Evolutionary conservation across 2,888 invertebrate genomes (phyloP), one percentile per base, ranked within the genome.

Genomic region (Phalangium opilio): DNA sequence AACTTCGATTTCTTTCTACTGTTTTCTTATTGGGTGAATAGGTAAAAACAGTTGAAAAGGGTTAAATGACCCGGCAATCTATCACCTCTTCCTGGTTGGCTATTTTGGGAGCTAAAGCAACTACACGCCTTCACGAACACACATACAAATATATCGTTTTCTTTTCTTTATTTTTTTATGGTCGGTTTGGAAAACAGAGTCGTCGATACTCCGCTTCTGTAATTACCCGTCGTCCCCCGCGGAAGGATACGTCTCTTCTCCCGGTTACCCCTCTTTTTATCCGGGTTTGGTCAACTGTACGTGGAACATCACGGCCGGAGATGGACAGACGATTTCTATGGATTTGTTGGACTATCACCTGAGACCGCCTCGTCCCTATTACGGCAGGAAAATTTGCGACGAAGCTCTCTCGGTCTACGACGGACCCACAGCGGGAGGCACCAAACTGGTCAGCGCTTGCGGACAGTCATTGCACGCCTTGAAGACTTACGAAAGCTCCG

Each of bases 241-340:
- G 49, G 76, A 78, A 61, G 79, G 79, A 2, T 78, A 78, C 63
- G 73, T 78, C 54, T 72, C 75, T 33, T 77, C 76, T 52, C 82
- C 82, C 0, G 82, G 81, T 7, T 83, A 81, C 64, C 82, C 83
- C 0, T 72, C 77, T 57, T 81, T 75, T 66, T 82, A 82, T 62
- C 71, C 79, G 12, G 81, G 79, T 0, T 75, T 74, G 35, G 64
- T 62, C 61, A 64, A 74, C 55, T 83, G 83, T 62, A 70, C 73
- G 35, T 82, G 81, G 81, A 71, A 70, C 50, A 70, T 83, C 47
- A 67, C 66, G 40, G 76, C 76, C 1, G 67, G 75, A 41, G 70
- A 72, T 0, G 75, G 76, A 49, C 79, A 81, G 61, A 71, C 69
- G 58, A 72, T 83, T 46, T 69, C 74, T 53, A 63, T 82, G 43